Evolutionary conservation across 2,113 vertebrate genomes (phyloP).

Genomic region (Struthio camelus): DNA sequence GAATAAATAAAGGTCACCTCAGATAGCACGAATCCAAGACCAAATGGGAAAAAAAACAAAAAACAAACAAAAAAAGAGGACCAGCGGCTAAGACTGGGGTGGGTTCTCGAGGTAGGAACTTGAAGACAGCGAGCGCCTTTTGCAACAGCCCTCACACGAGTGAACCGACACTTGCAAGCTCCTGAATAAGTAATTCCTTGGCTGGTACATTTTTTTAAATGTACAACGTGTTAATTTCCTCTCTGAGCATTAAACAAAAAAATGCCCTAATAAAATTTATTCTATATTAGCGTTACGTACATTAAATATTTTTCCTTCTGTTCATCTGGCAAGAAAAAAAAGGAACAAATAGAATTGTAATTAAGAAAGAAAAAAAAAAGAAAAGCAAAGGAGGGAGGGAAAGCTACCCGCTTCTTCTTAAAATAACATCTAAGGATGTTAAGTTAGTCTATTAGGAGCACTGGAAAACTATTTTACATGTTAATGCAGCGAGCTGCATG

Average conservation of each 20-base stretch:
- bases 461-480: slow-evolving; percentile 8
- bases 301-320: slow-evolving; percentile 46
- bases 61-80: slow-evolving; percentile 50
- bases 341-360: not conserved
- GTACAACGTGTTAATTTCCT: not conserved
- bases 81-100: slow-evolving; percentile 54
- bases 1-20: slow-evolving; percentile 58
- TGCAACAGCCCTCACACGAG: slow-evolving; percentile 17
- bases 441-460: slow-evolving; percentile 25
- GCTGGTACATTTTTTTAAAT: slow-evolving; percentile 41
- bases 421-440: slow-evolving; percentile 54
- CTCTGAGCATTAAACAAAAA: not conserved
- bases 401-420: not conserved
- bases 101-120: slow-evolving; percentile 8
- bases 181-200: slow-evolving; percentile 49
- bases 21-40: slow-evolving; percentile 83
- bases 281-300: slow-evolving; percentile 12
- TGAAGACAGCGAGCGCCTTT: not conserved
- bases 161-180: slow-evolving; percentile 16
- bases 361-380: not conserved
- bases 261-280: not conserved
- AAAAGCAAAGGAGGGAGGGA: not conserved
- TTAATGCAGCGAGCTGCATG: not conserved
- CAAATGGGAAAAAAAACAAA: slow-evolving; percentile 78
- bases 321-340: slow-evolving; percentile 38